phyloP scores from a whole-genome alignment of 2,113 vertebrate species.

The Mormoops blainvillei region DNA sequence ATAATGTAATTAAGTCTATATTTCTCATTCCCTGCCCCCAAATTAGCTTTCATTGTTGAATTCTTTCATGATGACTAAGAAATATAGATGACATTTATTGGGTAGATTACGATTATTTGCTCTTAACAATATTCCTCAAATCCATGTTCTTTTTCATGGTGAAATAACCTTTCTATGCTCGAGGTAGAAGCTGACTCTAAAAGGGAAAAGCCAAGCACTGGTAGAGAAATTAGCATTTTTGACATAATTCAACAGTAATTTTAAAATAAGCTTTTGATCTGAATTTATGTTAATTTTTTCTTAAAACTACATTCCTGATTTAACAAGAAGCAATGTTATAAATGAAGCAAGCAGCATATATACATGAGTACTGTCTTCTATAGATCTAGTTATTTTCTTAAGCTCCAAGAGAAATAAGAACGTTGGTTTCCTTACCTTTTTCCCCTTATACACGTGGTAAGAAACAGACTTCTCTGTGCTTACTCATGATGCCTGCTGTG shows the following conservation, averaged over 20 bases:
- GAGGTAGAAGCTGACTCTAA: slow-evolving; percentile 10
- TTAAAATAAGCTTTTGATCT: slow-evolving; percentile 11
- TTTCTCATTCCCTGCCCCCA: not conserved
- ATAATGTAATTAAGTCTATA: not conserved
- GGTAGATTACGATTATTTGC: not conserved
- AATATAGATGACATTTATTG: not conserved
- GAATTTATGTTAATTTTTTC: slow-evolving; percentile 27
- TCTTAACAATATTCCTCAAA: slow-evolving; percentile 35
- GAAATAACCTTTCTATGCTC: slow-evolving; percentile 11
- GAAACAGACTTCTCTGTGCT: slow-evolving; percentile 72
- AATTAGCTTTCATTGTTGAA: slow-evolving; percentile 16
- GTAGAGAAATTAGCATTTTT: slow-evolving; percentile 38
- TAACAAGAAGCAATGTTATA: not conserved
- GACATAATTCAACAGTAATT: slow-evolving; percentile 57
- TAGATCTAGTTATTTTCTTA: slow-evolving; percentile 24
- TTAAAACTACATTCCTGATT: slow-evolving; percentile 20
- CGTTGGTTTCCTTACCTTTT: slow-evolving; percentile 77
- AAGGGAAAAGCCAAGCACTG: slow-evolving; percentile 37
- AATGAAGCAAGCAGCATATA: slow-evolving; percentile 11
- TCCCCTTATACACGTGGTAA: slow-evolving; percentile 71
- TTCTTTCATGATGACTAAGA: not conserved
- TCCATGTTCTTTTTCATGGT: slow-evolving; percentile 36
- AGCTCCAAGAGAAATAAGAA: slow-evolving; percentile 31
- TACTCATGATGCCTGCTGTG: slow-evolving; percentile 79
- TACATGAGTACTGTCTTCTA: slow-evolving; percentile 30